Evolutionary conservation across 2,797 vertebrate genomes (phyloP), one percentile per base, ranked within the genome.

Genomic region (Pteropus rufus): DNA sequence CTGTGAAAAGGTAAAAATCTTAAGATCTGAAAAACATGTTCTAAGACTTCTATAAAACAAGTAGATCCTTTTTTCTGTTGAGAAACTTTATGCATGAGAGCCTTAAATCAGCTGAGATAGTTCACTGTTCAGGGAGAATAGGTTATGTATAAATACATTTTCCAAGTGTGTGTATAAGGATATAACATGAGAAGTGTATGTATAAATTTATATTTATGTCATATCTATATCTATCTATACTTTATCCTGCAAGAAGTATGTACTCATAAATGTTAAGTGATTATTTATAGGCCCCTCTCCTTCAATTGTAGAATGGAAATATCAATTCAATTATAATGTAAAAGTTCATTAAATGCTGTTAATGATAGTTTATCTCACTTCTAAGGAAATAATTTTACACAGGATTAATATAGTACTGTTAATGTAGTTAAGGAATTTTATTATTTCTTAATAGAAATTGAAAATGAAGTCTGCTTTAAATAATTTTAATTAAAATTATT

Each of bases 401-500:
- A 31, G 23, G 26, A 82, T 94, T 95, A 86, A 85, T 81, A 83
- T 21, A 41, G 3, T 65, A 44, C 23, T 85, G 36, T 89, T 79
- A 89, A 91, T 91, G 76, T 73, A 96, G 60, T 93, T 95, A 91
- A 97, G 31, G 5, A 58, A 77, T 82, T 94, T 93, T 85, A 84
- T 96, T 95, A 95, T 85, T 95, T 24, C 1, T 91, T 95, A 91
- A 73, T 76, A 96, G 76, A 6, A 90, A 85, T 87, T 96, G 69
- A 96, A 95, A 80, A 94, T 89, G 70, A 96, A 93, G 29, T 16
- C 80, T 19, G 91, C 84, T 75, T 94, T 89, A 96, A 94, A 80
- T 96, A 86, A 95, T 79, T 41, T 91, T 88, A 95, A 96, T 93
- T 93, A 97, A 92, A 96, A 95, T 85, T 84, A 77, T 86, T 94